phyloP scores from a whole-genome alignment of 2,797 vertebrate species.

The Streptopelia turtur region DNA sequence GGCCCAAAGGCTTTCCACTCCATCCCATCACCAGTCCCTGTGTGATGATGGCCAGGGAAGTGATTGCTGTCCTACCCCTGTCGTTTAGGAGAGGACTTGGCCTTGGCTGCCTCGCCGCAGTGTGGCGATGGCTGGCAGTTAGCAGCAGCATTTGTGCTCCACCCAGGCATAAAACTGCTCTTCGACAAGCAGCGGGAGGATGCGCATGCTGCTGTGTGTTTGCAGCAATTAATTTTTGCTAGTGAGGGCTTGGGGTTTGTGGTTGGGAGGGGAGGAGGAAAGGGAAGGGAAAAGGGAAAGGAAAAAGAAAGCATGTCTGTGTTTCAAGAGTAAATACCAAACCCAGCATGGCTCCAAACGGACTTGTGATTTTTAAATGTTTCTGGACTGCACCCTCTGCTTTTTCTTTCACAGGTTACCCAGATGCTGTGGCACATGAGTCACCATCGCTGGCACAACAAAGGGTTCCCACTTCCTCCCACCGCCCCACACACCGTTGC shows the following conservation, averaged over 20 bases:
- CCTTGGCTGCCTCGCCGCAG: neutral
- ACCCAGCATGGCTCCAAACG: neutral
- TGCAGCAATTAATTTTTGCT: neutral
- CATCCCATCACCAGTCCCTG: neutral
- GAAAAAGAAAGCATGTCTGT: neutral
- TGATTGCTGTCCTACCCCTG: neutral
- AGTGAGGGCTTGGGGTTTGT: neutral
- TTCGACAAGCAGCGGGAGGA: neutral
- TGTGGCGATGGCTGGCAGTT: neutral
- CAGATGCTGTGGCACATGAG: neutral
- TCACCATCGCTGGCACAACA: neutral
- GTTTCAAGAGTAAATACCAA: neutral
- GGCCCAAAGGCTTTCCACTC: neutral
- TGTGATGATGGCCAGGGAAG: neutral
- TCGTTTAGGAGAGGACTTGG: neutral
- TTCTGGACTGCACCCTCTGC: neutral
- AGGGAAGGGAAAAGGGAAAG: neutral
- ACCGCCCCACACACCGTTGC: neutral
- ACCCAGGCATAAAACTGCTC: neutral
- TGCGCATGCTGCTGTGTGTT: neutral
- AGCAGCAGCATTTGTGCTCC: neutral
- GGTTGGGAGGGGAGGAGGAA: neutral
- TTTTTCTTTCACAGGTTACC: neutral
- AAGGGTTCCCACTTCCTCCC: neutral
- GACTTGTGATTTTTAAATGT: neutral